Percentiles rank a stretch among this genome's conserved stretches.
phyloP scores from a whole-genome alignment of 2,888 invertebrate species.

The Cheilosia soror region DNA sequence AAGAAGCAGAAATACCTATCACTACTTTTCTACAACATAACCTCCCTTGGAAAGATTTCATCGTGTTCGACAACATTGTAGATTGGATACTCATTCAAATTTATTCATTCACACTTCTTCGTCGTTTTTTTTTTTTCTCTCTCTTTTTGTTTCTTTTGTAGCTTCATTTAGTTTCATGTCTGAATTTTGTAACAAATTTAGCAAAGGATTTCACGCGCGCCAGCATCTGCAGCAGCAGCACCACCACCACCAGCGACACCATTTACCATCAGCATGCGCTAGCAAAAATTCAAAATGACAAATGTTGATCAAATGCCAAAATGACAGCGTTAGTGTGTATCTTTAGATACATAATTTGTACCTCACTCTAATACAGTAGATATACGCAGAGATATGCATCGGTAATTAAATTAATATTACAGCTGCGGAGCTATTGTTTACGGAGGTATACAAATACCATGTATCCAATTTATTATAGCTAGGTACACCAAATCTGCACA shows the following conservation, averaged over 20 bases:
- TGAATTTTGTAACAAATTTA: conserved; percentile 56
- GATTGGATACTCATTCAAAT: conserved; percentile 59
- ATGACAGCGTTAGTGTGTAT: conserved; percentile 61
- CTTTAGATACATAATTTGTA: conserved; percentile 68
- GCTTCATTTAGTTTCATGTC: conserved; percentile 64
- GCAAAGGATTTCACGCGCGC: conserved; percentile 41
- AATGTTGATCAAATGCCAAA: conserved; percentile 75
- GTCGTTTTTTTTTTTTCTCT: no score
- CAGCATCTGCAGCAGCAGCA: conserved; percentile 26
- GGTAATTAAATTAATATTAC: conserved; percentile 60
- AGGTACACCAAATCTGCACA: conserved; percentile 24
- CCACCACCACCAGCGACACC: conserved; percentile 8
- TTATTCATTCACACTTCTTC: conserved; percentile 68
- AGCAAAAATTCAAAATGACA: conserved; percentile 58
- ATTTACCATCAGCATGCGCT: conserved; percentile 18
- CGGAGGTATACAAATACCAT: conserved; percentile 16
- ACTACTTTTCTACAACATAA: neutral
- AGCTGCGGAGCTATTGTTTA: conserved; percentile 68
- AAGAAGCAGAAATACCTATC: neutral
- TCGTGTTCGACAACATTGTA: conserved; percentile 14
- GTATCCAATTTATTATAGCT: conserved; percentile 59
- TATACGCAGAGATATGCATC: conserved; percentile 22
- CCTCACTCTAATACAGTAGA: conserved; percentile 13
- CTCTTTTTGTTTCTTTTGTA: conserved; percentile 14
- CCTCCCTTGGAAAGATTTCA: neutral